Conservation (phyloP, 2,888 invertebrate genomes). For the Cerceris rybyensis region DNA sequence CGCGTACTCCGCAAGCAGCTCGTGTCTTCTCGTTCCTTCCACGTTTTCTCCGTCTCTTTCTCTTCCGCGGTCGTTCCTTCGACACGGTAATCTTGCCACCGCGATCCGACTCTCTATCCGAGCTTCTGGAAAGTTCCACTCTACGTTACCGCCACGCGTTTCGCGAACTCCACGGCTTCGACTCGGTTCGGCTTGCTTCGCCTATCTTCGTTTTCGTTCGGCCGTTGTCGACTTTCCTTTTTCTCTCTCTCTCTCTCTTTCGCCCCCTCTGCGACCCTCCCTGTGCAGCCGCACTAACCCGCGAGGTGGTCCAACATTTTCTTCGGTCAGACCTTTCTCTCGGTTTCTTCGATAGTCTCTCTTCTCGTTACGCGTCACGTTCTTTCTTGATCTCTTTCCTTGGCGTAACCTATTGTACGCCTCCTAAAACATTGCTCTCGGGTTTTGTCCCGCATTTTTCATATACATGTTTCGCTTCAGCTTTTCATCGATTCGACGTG, state of each 20-base stretch:
- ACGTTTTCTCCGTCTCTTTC: conserved; percentile 23
- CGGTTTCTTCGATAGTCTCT: too few species aligned
- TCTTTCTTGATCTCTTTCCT: too few species aligned
- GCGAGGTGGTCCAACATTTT: too few species aligned
- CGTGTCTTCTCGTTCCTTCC: conserved; percentile 12
- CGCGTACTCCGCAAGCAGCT: conserved; percentile 40
- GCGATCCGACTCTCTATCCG: conserved; percentile 42
- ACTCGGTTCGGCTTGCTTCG: conserved; percentile 6
- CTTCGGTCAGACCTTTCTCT: too few species aligned
- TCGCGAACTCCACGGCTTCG: background rate
- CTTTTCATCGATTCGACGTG: too few species aligned
- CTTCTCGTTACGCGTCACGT: too few species aligned
- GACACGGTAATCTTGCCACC: conserved; percentile 16
- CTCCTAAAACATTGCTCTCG: too few species aligned
- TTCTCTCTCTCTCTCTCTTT: background rate
- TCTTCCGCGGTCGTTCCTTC: conserved; percentile 25
- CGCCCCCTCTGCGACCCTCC: background rate
- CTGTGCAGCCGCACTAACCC: background rate
- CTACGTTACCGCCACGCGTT: conserved; percentile 14
- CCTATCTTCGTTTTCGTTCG: background rate
- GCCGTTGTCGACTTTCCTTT: background rate
- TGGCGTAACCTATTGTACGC: too few species aligned
- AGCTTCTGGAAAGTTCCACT: conserved; percentile 78
- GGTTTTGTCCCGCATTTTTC: too few species aligned
- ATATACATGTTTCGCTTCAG: too few species aligned